Evolutionary conservation across 2,797 vertebrate genomes (phyloP).

Genomic region (Lophius americanus): DNA sequence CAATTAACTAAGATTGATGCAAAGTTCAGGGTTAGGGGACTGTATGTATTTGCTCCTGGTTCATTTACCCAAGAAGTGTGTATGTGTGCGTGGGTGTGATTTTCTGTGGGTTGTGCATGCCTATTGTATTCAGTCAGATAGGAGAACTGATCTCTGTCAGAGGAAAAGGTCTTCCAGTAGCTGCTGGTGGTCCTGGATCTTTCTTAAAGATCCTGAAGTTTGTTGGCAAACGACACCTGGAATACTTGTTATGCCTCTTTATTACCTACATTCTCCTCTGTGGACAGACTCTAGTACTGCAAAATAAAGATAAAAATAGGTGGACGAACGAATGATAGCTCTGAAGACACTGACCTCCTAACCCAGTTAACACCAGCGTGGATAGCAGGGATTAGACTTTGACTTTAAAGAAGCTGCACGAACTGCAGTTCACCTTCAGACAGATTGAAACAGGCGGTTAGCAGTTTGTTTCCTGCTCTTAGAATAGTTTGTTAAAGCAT

Average conservation of each 20-base stretch:
- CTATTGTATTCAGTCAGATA: conserved; percentile 50
- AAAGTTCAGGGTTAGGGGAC: conserved; percentile 92
- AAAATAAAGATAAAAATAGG: not conserved
- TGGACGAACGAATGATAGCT: conserved; percentile 4
- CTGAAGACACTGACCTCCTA: conserved; percentile 65
- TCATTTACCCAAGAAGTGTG: conserved; percentile 56
- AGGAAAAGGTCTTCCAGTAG: conserved; percentile 64
- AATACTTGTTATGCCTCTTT: not conserved
- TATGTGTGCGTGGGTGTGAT: conserved; percentile 33
- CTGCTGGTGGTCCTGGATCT: conserved; percentile 18
- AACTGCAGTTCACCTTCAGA: conserved; percentile 58
- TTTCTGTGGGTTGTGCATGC: conserved; percentile 25
- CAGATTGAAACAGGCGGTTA: conserved; percentile 27
- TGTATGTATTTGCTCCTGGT: conserved; percentile 75
- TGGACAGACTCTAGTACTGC: not conserved
- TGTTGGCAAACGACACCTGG: not conserved
- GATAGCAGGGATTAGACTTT: conserved; percentile 66
- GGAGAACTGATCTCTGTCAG: conserved; percentile 66
- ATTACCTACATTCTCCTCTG: not conserved
- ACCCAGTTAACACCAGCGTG: conserved; percentile 65
- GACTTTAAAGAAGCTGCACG: conserved; percentile 51
- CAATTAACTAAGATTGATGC: conserved; percentile 99
- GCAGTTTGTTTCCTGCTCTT: conserved; percentile 15
- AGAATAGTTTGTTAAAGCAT: conserved; percentile 13
- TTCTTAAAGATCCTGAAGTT: not conserved